phyloP scores from a whole-genome alignment of 2,888 invertebrate species.

The Sinelater perroti region DNA sequence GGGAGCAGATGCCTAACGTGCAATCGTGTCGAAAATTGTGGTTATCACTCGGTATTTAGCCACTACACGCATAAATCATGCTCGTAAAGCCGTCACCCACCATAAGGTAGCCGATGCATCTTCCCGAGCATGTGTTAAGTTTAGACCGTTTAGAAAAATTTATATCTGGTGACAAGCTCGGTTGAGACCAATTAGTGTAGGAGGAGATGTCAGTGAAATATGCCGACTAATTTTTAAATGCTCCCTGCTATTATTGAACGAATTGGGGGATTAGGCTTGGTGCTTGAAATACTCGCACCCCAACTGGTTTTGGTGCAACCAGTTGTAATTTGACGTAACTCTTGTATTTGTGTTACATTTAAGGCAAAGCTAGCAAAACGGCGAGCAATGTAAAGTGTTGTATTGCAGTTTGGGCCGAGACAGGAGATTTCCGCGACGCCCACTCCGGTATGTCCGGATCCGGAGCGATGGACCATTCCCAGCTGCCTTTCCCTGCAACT shows the following conservation, averaged over 20 bases:
- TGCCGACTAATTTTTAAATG: constrained; percentile 24
- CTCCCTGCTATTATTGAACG: constrained; percentile 6
- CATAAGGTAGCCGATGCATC: constrained; percentile 55
- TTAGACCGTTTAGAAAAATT: constrained; percentile 50
- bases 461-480: constrained; percentile 70
- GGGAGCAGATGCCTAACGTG: constrained; percentile 38
- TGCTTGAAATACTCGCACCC: no score
- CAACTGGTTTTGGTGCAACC: no score
- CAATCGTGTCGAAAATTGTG: constrained; percentile 53
- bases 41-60: constrained; percentile 48
- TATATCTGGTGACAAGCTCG: constrained; percentile 33
- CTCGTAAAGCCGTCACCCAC: constrained; percentile 54
- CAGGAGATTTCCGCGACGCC: constrained; percentile 86
- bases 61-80: constrained; percentile 48
- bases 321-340: no score
- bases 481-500: constrained; percentile 71
- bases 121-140: constrained; percentile 50
- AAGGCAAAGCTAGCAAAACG: constrained; percentile 28
- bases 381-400: constrained; percentile 51
- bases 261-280: constrained; percentile 17
- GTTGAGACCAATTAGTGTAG: constrained; percentile 45
- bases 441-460: constrained; percentile 72
- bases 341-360: constrained; percentile 12
- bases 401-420: constrained; percentile 88
- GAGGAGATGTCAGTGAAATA: constrained; percentile 22